phyloP scores from a whole-genome alignment of 2,888 invertebrate genomes.

The Tachystola acroxantha region DNA sequence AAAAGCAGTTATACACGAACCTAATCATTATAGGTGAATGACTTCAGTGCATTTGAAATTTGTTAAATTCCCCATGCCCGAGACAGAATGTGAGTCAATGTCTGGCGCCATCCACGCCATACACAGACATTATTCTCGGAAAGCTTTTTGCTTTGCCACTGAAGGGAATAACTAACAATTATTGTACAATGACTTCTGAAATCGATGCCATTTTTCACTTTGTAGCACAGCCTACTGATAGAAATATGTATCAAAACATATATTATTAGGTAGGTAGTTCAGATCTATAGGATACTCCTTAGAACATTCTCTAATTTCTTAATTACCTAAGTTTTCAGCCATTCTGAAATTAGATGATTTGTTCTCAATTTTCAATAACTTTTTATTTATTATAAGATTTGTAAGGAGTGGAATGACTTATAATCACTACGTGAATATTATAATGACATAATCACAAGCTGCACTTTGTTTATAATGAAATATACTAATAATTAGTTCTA shows the following conservation, averaged over 20 bases:
- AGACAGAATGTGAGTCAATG: slow-evolving; percentile 49
- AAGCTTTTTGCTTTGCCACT: slow-evolving; percentile 36
- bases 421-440: no score
- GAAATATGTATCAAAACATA: no score
- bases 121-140: slow-evolving; percentile 56
- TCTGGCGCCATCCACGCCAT: slow-evolving; percentile 40
- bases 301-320: no score
- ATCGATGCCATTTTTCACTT: slow-evolving; percentile 17
- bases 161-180: slow-evolving; percentile 54
- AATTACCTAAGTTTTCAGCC: no score
- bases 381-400: no score
- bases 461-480: no score
- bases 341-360: no score
- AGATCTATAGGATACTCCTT: no score
- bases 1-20: background rate
- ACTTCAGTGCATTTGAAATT: slow-evolving; percentile 10
- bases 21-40: slow-evolving; percentile 17
- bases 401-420: no score
- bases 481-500: background rate
- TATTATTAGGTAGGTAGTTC: no score
- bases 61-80: slow-evolving; percentile 33
- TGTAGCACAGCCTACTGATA: slow-evolving; percentile 1
- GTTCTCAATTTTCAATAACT: no score
- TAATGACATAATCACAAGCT: no score
- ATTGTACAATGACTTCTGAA: slow-evolving; percentile 40